A percentile compares a stretch with the other conserved stretches of the same genome.
Conservation (phyloP, 2,113 vertebrate genomes). For the Micronycteris hirsuta region DNA sequence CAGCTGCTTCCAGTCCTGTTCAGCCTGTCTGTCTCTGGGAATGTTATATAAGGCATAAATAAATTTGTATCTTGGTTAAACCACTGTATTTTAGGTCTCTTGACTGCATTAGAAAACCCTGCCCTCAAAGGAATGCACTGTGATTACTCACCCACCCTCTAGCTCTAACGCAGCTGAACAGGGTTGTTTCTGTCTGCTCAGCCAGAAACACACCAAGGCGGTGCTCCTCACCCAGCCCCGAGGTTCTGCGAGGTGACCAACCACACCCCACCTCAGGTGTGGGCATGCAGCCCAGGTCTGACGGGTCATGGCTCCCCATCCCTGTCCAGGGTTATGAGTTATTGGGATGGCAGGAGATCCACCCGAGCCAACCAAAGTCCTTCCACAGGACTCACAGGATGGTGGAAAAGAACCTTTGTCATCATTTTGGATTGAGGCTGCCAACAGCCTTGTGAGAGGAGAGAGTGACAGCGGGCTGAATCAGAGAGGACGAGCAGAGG, state of each 20-base stretch:
- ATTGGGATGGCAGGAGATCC: not conserved
- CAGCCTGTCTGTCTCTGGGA: not conserved
- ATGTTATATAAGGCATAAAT: no score
- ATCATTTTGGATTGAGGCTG: not conserved
- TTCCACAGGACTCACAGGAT: not conserved
- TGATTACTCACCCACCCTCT: not conserved
- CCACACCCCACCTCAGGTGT: rapidly evolving
- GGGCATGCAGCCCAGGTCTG: not conserved
- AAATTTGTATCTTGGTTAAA: not conserved
- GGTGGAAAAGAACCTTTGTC: not conserved
- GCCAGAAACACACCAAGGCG: not conserved
- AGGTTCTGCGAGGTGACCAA: not conserved
- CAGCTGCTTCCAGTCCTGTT: no score
- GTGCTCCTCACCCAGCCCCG: not conserved
- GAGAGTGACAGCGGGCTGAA: not conserved
- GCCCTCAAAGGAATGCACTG: not conserved
- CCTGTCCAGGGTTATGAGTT: not conserved
- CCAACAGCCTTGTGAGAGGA: not conserved
- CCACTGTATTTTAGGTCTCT: not conserved
- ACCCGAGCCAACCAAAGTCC: not conserved
- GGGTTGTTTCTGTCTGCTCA: not conserved
- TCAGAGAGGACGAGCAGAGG: not conserved
- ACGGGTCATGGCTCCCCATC: not conserved
- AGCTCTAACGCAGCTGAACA: not conserved
- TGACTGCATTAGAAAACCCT: not conserved